phyloP scores from a whole-genome alignment of 2,113 vertebrate genomes.

The Sylvietta virens region DNA sequence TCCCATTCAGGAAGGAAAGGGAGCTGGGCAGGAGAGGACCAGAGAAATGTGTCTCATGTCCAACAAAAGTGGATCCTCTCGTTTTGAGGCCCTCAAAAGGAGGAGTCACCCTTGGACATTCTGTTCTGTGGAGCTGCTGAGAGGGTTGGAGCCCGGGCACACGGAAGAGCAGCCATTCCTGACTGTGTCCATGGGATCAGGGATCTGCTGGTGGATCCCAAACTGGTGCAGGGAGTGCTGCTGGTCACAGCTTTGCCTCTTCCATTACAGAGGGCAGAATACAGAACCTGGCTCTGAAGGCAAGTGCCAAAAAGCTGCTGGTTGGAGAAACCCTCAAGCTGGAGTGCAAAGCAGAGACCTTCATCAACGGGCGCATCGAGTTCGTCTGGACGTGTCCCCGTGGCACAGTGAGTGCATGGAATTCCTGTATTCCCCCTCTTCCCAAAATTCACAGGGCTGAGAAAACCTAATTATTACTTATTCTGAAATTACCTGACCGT shows the following conservation, averaged over 20 bases:
- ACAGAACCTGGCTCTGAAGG: slow-evolving; percentile 52
- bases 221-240: not conserved
- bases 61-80: not conserved
- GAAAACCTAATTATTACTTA: not conserved
- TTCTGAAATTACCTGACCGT: not conserved
- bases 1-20: not conserved
- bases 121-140: not conserved
- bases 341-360: slow-evolving; percentile 76
- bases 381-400: slow-evolving; percentile 73
- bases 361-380: slow-evolving; percentile 70
- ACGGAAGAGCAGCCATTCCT: not conserved
- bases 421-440: not conserved
- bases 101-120: not conserved
- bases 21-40: not conserved
- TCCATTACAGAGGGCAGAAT: slow-evolving; percentile 41
- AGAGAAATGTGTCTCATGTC: accelerated
- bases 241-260: not conserved
- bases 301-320: slow-evolving; percentile 65
- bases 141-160: not conserved
- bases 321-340: slow-evolving; percentile 77
- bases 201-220: not conserved
- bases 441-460: not conserved
- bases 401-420: slow-evolving; percentile 45
- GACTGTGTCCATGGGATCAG: not conserved
- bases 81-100: not conserved